Conservation (phyloP, 2,888 invertebrate species). For the Sesia apiformis region DNA sequence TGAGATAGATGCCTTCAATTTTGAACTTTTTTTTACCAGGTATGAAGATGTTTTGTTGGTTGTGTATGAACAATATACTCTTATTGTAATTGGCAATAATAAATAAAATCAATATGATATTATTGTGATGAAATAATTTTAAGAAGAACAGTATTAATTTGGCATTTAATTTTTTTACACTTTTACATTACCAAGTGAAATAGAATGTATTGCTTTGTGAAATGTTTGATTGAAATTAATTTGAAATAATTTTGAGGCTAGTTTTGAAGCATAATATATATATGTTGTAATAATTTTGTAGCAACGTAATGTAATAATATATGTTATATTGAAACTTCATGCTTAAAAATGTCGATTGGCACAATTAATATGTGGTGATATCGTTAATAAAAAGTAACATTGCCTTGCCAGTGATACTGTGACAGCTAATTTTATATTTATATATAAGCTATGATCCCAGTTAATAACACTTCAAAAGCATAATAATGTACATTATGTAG, state of each 20-base stretch:
- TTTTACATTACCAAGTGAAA: background rate
- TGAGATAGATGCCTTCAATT: conserved; percentile 49
- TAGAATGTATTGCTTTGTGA: too few relatives aligned
- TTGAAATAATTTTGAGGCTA: conserved; percentile 6
- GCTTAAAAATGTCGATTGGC: background rate
- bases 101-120: conserved; percentile 2
- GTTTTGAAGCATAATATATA: background rate
- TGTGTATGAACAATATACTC: background rate
- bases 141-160: conserved; percentile 49
- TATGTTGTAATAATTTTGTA: background rate
- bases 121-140: conserved; percentile 16
- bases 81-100: background rate
- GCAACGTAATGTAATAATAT: background rate
- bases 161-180: conserved; percentile 37
- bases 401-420: conserved; percentile 45
- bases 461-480: too few relatives aligned
- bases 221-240: background rate
- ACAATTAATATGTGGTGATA: background rate
- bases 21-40: conserved; percentile 11
- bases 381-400: conserved; percentile 5
- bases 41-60: background rate
- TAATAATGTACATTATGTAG: too few relatives aligned
- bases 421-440: conserved; percentile 14
- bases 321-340: background rate
- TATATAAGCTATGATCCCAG: too few relatives aligned